phyloP scores from a whole-genome alignment of 2,888 invertebrate species.

The Pharmacophagus antenor region DNA sequence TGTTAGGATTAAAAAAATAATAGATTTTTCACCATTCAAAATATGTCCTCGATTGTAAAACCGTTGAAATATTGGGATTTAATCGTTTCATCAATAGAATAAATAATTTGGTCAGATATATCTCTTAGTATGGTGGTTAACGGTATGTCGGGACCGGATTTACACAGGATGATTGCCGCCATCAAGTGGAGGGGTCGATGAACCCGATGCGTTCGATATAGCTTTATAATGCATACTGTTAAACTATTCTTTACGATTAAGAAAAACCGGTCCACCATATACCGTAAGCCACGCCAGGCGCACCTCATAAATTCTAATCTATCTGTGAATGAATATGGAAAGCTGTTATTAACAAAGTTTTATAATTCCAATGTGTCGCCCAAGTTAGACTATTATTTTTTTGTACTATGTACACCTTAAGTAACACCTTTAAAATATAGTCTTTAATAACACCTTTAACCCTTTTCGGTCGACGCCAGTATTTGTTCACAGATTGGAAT shows the following conservation, averaged over 20 bases:
- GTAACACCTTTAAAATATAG: too few species aligned
- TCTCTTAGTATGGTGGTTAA: conserved; percentile 3
- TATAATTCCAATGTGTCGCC: neutral
- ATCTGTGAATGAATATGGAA: neutral
- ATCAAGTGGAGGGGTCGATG: conserved; percentile 10
- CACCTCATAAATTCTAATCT: conserved; percentile 1
- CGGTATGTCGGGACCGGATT: conserved; percentile 11
- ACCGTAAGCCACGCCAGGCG: conserved; percentile 6
- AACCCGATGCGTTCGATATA: conserved; percentile 3
- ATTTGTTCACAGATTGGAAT: too few species aligned
- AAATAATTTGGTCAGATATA: neutral
- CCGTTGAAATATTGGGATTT: neutral
- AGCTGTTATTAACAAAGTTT: neutral
- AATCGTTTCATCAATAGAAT: neutral
- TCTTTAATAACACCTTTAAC: too few species aligned
- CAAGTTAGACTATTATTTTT: neutral
- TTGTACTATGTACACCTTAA: too few species aligned
- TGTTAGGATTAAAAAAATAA: too few species aligned
- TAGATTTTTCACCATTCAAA: too few species aligned
- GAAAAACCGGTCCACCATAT: conserved; percentile 16
- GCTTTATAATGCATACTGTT: conserved; percentile 13
- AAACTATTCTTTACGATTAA: conserved; percentile 20
- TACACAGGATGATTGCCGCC: conserved; percentile 14
- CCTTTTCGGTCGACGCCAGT: too few species aligned
- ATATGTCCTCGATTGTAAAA: neutral